These are phyloP conservation scores for Vombatus ursinus DNA, from an alignment of 2,113 vertebrate genomes.

Conservation along the genomic window DNA sequence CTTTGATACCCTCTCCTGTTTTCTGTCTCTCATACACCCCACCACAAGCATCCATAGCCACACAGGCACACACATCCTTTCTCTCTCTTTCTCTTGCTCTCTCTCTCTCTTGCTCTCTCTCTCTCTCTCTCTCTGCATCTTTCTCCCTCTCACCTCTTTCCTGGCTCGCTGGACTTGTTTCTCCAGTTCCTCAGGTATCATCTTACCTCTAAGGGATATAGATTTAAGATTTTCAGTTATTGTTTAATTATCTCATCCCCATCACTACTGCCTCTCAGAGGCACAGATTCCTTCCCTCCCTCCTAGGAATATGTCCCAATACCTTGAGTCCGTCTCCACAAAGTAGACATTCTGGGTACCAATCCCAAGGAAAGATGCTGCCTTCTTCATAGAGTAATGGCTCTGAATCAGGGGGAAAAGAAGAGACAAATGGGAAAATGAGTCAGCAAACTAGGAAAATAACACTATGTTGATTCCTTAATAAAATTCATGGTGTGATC, in stretches of 20 bases:
- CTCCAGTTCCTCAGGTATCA: conserved; percentile 91
- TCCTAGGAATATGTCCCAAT: conserved; percentile 55
- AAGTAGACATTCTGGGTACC: conserved; percentile 89
- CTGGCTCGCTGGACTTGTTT: conserved; percentile 84
- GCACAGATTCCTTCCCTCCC: conserved; percentile 28
- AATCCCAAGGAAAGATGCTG: conserved; percentile 89
- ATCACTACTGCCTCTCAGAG: conserved; percentile 67
- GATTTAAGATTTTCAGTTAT: conserved; percentile 82
- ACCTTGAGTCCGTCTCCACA: conserved; percentile 90
- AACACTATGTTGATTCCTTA: not conserved
- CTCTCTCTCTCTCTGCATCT: conserved; percentile 72
- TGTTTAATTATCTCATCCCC: conserved; percentile 59
- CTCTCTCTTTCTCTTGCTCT: conserved; percentile 80
- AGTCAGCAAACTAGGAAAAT: not conserved
- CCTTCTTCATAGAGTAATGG: conserved; percentile 92
- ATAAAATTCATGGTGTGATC: no score
- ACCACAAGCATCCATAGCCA: not conserved
- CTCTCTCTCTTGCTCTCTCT: conserved; percentile 69
- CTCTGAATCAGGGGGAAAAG: conserved; percentile 77
- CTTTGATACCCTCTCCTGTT: conserved; percentile 18
- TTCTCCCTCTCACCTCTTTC: conserved; percentile 85
- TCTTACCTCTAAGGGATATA: conserved; percentile 89
- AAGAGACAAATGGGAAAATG: not conserved
- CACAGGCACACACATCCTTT: conserved; percentile 26
- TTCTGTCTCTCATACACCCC: conserved; percentile 31